These are phyloP conservation scores for Atrina japonica DNA, from an alignment of 2,888 invertebrate genomes.

Conservation along the genomic window DNA sequence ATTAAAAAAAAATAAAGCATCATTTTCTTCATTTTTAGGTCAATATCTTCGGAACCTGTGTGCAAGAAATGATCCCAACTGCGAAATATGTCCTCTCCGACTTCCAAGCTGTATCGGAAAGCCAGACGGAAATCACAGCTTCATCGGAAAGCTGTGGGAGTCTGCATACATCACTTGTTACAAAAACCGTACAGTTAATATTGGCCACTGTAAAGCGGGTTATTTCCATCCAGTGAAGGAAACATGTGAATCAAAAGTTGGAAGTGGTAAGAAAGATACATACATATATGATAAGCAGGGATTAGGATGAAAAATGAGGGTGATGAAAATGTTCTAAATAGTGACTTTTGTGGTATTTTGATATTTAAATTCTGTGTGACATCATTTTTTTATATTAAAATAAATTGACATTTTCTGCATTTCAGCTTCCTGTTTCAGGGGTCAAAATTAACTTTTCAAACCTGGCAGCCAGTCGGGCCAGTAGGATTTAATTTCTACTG, in stretches of 20 bases:
- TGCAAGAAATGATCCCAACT: slow-evolving; percentile 26
- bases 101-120: slow-evolving; percentile 56
- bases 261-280: slow-evolving; percentile 45
- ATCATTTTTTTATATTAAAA: too few relatives aligned
- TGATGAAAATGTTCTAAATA: too few relatives aligned
- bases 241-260: slow-evolving; percentile 46
- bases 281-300: too few relatives aligned
- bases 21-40: slow-evolving; percentile 43
- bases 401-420: too few relatives aligned
- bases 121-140: slow-evolving; percentile 49
- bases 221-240: slow-evolving; percentile 55
- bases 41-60: slow-evolving; percentile 56
- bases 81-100: slow-evolving; percentile 50
- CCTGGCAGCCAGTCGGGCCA: too few relatives aligned
- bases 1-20: too few relatives aligned
- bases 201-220: slow-evolving; percentile 51
- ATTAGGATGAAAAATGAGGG: too few relatives aligned
- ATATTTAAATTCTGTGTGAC: neutral
- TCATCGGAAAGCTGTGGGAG: slow-evolving; percentile 36
- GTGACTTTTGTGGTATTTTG: slow-evolving; percentile 1
- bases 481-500: too few relatives aligned
- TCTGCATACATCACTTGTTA: slow-evolving; percentile 44
- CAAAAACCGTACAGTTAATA: slow-evolving; percentile 47
- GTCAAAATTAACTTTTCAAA: too few relatives aligned
- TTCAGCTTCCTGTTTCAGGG: too few relatives aligned